Base-by-base conservation (phyloP, 2,888 invertebrate genomes). In the Pantelozetes paolii region DNA sequence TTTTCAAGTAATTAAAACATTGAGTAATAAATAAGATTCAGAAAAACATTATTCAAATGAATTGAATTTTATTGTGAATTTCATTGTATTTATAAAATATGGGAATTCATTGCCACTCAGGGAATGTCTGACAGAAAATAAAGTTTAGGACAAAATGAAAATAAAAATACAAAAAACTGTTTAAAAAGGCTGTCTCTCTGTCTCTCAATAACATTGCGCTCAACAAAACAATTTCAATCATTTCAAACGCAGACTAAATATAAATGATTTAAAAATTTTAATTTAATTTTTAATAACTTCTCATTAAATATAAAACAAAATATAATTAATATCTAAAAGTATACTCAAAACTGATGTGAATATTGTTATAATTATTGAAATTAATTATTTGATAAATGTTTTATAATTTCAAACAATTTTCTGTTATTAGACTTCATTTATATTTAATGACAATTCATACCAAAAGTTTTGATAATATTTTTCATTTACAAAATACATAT, bases 401-500 rank as follows among this genome's bases (percentile, higher is more conserved):
- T 54, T 54, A 23, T 26, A n/a, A 23, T 54, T 54, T 36, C 5
- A 36, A 36, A 54, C 23, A 54, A 20, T 54, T 23, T 54, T 54
- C 54, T 23, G 54, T 8, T 23, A 54, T 23, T 23, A 54, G 23
- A 54, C n/a, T 48, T 48, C 48, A 48, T 48, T 54, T 20, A 54
- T 54, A 54, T 54, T 54, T 54, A 54, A 54, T 23, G 54, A 54
- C 20, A 20, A 23, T 54, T 54, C 13, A 54, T 23, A 23, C 23
- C 5, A 8, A 54, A 54, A 23, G 2, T 20, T 54, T 54, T 54
- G 2, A 54, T 23, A 26, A 23, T 20, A 20, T 54, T 54, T n/a
- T 54, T 54, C 54, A 13, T 54, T 54, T 54, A 20, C n/a, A n/a
- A n/a, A n/a, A n/a, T n/a, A 54, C 23, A 23, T 54, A 54, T 54